phyloP scores from a whole-genome alignment of 2,888 invertebrate genomes.

The Aproaerema taeniolella region DNA sequence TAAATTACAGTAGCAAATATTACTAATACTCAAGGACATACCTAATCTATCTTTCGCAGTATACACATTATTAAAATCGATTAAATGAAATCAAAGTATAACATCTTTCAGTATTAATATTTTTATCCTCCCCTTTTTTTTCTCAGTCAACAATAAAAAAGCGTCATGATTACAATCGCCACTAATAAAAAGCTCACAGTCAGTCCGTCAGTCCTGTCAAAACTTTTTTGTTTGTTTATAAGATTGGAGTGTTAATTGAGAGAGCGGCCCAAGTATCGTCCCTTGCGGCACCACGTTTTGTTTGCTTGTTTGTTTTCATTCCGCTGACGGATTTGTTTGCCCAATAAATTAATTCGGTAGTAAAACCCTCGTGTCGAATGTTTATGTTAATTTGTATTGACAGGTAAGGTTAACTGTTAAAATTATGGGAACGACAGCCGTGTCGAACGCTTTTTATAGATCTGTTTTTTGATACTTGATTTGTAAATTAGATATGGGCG shows the following conservation, averaged over 20 bases:
- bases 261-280: constrained; percentile 8
- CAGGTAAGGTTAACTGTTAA: constrained; percentile 3
- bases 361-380: constrained; percentile 8
- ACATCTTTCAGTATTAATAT: no score
- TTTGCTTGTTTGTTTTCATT: constrained; percentile 6
- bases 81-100: no score
- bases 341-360: constrained; percentile 9
- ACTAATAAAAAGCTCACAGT: constrained; percentile 2
- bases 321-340: constrained; percentile 6
- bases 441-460: neutral
- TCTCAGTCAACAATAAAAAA: no score
- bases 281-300: constrained; percentile 7
- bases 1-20: no score
- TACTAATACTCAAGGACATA: no score
- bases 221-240: constrained; percentile 8
- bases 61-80: no score
- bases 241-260: constrained; percentile 15
- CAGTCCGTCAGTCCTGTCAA: constrained; percentile 3
- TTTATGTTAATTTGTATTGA: constrained; percentile 9
- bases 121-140: no score
- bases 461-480: neutral
- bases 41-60: no score
- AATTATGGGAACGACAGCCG: neutral
- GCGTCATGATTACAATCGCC: constrained; percentile 7
- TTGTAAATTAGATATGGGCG: no score